These are phyloP conservation scores for Rhinopithecus roxellana DNA, from an alignment of 2,113 vertebrate genomes.

Conservation along the genomic window DNA sequence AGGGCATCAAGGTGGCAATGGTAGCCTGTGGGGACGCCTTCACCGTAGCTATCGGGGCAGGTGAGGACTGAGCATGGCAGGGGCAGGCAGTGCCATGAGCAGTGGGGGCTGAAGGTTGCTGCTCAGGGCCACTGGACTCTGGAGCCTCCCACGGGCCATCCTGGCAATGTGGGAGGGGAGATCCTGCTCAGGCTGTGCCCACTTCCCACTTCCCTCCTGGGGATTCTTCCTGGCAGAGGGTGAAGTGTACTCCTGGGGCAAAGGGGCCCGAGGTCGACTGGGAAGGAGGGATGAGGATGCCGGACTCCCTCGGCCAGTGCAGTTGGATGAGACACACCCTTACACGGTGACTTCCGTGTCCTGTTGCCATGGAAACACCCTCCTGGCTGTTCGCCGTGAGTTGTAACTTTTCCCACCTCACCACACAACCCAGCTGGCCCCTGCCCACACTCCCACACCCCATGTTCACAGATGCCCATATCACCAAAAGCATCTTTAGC, in stretches of 20 bases:
- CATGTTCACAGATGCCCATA: not conserved
- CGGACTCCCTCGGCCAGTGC: conserved; percentile 89
- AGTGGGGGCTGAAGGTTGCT: not conserved
- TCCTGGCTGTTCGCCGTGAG: conserved; percentile 97
- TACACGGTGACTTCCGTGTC: conserved; percentile 94
- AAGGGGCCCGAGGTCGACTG: conserved; percentile 96
- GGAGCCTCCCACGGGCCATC: not conserved
- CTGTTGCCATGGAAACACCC: conserved; percentile 98
- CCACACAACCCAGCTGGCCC: not conserved
- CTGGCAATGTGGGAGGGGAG: not conserved
- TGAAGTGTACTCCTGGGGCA: conserved; percentile 97
- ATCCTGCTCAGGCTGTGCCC: not conserved
- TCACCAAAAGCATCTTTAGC: conserved; percentile 2
- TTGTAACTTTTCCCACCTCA: conserved; percentile 60
- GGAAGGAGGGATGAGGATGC: conserved; percentile 95
- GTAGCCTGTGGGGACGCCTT: conserved; percentile 98
- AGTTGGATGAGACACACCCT: conserved; percentile 93
- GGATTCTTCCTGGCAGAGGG: conserved; percentile 86
- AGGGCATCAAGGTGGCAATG: conserved; percentile 86
- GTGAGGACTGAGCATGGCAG: conserved; percentile 87
- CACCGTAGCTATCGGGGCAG: conserved; percentile 94
- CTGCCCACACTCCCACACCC: not conserved
- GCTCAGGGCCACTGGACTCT: not conserved
- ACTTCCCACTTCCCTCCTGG: not conserved
- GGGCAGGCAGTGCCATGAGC: rapidly evolving